These are phyloP conservation scores for Neuroscelio doddi DNA, from an alignment of 2,888 invertebrate species.

Conservation along the genomic window DNA sequence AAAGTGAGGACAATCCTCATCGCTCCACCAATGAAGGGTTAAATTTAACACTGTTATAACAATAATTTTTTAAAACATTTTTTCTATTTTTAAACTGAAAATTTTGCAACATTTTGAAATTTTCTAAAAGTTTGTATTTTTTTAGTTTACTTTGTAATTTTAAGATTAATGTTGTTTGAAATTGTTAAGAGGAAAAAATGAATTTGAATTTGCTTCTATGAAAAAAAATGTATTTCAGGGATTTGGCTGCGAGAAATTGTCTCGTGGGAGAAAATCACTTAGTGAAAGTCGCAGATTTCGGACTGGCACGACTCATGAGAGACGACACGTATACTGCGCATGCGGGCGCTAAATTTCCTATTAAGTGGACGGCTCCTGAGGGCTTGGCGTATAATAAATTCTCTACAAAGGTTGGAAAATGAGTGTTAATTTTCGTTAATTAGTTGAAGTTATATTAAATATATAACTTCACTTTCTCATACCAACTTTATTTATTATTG, in stretches of 20 bases:
- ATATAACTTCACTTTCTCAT: not conserved
- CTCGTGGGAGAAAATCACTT: constrained; percentile 97
- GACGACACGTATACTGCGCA: constrained; percentile 99
- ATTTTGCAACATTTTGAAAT: not conserved
- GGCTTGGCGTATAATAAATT: constrained; percentile 99
- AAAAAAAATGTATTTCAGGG: constrained; percentile 74
- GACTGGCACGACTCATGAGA: constrained; percentile 96
- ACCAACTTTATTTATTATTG: constrained; percentile 5
- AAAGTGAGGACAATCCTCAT: too few species aligned
- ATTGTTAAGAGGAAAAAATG: too few species aligned
- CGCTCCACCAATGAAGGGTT: too few species aligned
- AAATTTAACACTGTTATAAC: too few species aligned
- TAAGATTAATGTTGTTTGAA: too few species aligned
- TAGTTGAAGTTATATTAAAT: constrained; percentile 1
- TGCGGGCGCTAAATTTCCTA: constrained; percentile 99
- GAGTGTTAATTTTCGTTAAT: too few species aligned
- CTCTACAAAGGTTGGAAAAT: constrained; percentile 81
- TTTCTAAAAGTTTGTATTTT: too few species aligned
- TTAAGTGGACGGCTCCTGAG: constrained; percentile 99
- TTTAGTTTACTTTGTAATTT: too few species aligned
- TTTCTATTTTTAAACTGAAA: too few species aligned
- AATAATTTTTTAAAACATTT: too few species aligned
- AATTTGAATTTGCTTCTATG: not conserved
- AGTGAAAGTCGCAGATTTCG: constrained; percentile 99
- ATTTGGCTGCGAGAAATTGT: constrained; percentile 99